Conservation (phyloP, 1,140 invertebrate genomes). For the Parasteatoda tepidariorum region DNA sequence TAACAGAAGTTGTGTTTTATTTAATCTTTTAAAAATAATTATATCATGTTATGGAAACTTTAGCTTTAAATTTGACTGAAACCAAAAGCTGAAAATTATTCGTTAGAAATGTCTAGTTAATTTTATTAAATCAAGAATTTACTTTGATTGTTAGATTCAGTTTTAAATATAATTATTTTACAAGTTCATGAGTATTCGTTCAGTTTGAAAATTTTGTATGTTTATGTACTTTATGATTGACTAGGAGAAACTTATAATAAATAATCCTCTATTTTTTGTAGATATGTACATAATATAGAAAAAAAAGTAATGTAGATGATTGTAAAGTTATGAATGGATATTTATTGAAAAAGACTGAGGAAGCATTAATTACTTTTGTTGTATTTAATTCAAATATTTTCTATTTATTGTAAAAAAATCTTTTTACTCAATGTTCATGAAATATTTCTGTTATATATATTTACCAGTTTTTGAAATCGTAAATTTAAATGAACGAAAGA, state of each 20-base stretch:
- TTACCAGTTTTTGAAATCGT: not conserved
- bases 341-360: not conserved
- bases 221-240: not conserved
- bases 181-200: no score
- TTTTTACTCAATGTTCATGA: not conserved
- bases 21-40: not conserved
- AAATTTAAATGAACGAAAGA: no score
- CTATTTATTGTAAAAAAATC: not conserved
- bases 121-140: no score
- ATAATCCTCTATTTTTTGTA: constrained; percentile 3
- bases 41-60: not conserved
- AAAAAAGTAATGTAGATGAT: constrained; percentile 42
- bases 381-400: not conserved
- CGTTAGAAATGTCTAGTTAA: no score
- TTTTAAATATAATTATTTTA: no score
- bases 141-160: no score
- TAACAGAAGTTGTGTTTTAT: not conserved
- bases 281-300: constrained; percentile 48
- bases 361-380: not conserved
- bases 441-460: not conserved
- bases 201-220: not conserved
- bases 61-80: not conserved
- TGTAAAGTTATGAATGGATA: constrained; percentile 6
- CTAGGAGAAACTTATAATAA: not conserved
- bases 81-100: not conserved